Evolutionary conservation across 1,140 invertebrate species (phyloP).

Genomic region (Hetaerina americana): DNA sequence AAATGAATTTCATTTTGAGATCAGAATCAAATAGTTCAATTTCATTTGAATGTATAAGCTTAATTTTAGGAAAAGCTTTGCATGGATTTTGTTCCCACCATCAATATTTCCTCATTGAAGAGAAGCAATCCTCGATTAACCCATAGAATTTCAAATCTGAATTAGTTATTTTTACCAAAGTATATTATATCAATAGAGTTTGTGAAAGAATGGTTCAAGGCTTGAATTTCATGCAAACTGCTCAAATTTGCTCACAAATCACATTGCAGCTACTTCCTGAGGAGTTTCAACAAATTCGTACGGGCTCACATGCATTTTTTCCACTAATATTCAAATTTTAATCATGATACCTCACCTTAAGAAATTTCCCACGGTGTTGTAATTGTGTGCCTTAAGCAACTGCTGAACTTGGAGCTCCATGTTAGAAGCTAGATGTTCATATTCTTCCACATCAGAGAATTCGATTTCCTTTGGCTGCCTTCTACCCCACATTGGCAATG

Average conservation of each 20-base stretch:
- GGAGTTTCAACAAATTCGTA: slow-evolving; percentile 19
- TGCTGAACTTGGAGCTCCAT: slow-evolving; percentile 63
- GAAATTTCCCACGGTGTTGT: slow-evolving; percentile 78
- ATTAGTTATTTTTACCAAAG: background rate
- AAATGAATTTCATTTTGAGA: too few species aligned
- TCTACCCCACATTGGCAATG: slow-evolving; percentile 48
- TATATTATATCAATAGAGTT: background rate
- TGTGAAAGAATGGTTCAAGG: slow-evolving; percentile 2
- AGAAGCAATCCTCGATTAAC: too few species aligned
- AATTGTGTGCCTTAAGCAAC: slow-evolving; percentile 62
- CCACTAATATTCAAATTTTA: slow-evolving; percentile 1
- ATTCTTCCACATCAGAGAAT: slow-evolving; percentile 47
- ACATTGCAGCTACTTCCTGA: background rate
- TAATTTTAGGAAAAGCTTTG: too few species aligned
- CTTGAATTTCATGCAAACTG: slow-evolving; percentile 12
- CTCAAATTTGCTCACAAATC: slow-evolving; percentile 11
- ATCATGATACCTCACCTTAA: slow-evolving; percentile 32
- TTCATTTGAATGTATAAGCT: too few species aligned
- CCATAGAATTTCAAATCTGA: too few species aligned
- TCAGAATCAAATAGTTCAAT: too few species aligned
- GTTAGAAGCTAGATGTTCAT: slow-evolving; percentile 60
- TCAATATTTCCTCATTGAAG: too few species aligned
- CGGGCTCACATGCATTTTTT: slow-evolving; percentile 8
- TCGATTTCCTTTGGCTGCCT: slow-evolving; percentile 30
- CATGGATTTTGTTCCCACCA: too few species aligned